A percentile compares a stretch with the other conserved stretches of the same genome.
Evolutionary conservation across 2,797 vertebrate species (phyloP).

Genomic region (Neopelma chrysocephalum): DNA sequence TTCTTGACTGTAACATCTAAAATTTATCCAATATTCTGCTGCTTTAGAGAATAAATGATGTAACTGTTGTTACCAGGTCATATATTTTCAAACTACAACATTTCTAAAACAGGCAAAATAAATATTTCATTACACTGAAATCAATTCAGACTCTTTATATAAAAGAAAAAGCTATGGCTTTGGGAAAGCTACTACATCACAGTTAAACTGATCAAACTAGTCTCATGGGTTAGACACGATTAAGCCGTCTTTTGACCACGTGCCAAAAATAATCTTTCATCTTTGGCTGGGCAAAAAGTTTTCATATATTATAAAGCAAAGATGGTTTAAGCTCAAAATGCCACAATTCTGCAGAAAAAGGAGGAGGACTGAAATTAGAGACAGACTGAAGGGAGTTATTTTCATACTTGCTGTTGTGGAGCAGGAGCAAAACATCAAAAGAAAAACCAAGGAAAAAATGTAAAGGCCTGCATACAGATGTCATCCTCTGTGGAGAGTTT

Average conservation of each 20-base stretch:
- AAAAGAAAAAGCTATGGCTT: background rate
- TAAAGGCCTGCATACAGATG: constrained; percentile 5
- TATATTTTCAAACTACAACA: background rate
- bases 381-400: background rate
- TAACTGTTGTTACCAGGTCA: background rate
- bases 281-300: background rate
- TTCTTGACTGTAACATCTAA: background rate
- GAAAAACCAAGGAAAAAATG: background rate
- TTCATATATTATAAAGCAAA: background rate
- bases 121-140: background rate
- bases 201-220: background rate
- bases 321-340: background rate
- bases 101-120: background rate
- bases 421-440: constrained; percentile 38
- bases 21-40: background rate
- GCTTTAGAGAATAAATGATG: background rate
- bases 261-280: background rate
- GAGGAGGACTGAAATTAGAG: constrained; percentile 7
- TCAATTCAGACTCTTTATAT: background rate
- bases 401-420: constrained; percentile 11
- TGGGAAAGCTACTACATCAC: background rate
- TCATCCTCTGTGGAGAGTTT: background rate
- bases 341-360: background rate
- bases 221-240: background rate
- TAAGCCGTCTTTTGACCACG: background rate